Evolutionary conservation across 2,888 invertebrate genomes (phyloP).

Genomic region (Nowickia ferox): DNA sequence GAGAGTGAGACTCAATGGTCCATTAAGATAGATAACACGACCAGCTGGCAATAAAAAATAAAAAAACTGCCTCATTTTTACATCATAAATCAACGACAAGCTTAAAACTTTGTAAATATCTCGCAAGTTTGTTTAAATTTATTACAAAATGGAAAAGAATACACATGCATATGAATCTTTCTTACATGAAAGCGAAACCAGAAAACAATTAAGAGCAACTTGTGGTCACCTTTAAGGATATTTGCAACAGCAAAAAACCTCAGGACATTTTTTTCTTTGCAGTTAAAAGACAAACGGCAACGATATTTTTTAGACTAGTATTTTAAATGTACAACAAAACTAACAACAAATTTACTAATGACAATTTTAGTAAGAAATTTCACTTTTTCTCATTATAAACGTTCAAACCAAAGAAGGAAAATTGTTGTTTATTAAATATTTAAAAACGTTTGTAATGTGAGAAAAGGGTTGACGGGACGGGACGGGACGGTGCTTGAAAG

Average conservation of each 20-base stretch:
- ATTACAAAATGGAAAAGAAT: conserved; percentile 44
- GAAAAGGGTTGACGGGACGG: conserved; percentile 36
- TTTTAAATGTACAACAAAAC: conserved; percentile 28
- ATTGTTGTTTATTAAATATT: conserved; percentile 20
- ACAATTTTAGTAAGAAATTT: conserved; percentile 36
- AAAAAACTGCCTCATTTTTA: background rate
- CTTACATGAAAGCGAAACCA: background rate
- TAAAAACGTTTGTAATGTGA: background rate
- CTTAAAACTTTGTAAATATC: conserved; percentile 4
- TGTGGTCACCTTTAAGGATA: conserved; percentile 63
- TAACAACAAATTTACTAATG: conserved; percentile 37
- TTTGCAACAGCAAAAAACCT: background rate
- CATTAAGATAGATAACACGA: conserved; percentile 28
- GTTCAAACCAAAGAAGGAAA: background rate
- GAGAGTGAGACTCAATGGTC: background rate
- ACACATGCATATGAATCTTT: background rate
- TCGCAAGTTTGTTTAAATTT: conserved; percentile 11
- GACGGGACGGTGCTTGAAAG: background rate
- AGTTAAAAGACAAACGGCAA: conserved; percentile 24
- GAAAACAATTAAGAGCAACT: conserved; percentile 59
- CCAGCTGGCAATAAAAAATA: conserved; percentile 24
- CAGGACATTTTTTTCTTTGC: conserved; percentile 30
- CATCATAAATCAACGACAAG: conserved; percentile 64
- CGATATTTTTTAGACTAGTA: background rate
- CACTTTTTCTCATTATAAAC: conserved; percentile 43